Evolutionary conservation across 2,797 vertebrate genomes (phyloP).

Genomic region (Spheniscus humboldti): DNA sequence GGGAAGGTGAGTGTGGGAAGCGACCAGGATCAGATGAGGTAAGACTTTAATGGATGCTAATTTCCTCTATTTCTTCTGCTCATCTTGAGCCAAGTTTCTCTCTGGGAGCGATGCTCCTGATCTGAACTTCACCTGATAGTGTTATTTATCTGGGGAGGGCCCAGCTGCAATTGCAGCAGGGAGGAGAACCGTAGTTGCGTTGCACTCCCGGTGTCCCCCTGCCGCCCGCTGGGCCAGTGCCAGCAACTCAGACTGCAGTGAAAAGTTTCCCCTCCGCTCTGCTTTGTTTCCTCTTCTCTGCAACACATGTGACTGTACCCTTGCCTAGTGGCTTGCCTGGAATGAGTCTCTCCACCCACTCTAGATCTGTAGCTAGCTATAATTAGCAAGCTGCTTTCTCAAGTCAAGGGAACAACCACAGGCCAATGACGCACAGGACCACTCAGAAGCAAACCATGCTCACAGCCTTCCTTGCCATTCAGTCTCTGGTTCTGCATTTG

Average conservation of each 20-base stretch:
- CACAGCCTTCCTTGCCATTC: not conserved
- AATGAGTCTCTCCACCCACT: not conserved
- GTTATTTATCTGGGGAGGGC: not conserved
- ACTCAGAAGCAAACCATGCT: not conserved
- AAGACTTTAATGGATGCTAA: not conserved
- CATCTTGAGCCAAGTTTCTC: not conserved
- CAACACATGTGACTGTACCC: not conserved
- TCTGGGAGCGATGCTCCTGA: not conserved
- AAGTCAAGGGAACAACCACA: not conserved
- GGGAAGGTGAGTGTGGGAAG: conserved; percentile 34
- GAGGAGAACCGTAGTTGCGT: not conserved
- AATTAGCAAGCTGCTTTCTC: not conserved
- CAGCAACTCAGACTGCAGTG: not conserved
- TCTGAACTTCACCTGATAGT: not conserved
- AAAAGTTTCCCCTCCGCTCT: not conserved
- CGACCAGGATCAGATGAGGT: conserved; percentile 45
- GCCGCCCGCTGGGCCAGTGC: not conserved
- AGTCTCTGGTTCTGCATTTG: not conserved
- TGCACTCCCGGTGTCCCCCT: not conserved
- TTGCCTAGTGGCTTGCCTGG: not conserved
- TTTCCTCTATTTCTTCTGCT: not conserved
- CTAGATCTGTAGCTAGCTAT: not conserved
- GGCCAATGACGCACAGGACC: not conserved
- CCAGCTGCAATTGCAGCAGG: not conserved
- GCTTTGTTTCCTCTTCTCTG: not conserved